Evolutionary conservation across 1,140 invertebrate species (phyloP).

Genomic region (Musca domestica): DNA sequence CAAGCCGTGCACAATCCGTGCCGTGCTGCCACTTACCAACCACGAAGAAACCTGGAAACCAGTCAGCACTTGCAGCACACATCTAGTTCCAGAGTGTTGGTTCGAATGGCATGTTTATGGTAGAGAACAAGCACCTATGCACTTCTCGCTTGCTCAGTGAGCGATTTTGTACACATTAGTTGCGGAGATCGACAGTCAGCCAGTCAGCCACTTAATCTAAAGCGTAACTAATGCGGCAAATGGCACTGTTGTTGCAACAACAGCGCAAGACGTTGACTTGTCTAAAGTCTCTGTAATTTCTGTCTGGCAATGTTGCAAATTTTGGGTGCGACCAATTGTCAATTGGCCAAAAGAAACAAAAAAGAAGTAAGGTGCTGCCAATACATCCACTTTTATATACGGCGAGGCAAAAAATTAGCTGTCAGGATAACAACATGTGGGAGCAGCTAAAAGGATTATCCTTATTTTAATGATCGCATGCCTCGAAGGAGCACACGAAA

Average conservation of each 20-base stretch:
- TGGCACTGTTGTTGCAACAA: neutral
- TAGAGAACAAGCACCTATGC: no score
- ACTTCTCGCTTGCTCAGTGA: no score
- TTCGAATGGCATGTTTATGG: no score
- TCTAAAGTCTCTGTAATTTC: neutral
- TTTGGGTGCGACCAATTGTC: slow-evolving; percentile 18
- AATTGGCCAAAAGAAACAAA: neutral
- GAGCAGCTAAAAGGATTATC: slow-evolving; percentile 18
- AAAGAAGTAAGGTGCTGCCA: neutral
- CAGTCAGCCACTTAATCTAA: slow-evolving; percentile 12
- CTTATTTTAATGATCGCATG: slow-evolving; percentile 4
- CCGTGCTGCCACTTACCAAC: neutral
- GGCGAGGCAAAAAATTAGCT: neutral
- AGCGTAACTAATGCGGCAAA: slow-evolving; percentile 14
- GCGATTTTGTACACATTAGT: neutral
- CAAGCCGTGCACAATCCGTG: neutral
- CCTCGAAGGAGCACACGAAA: neutral
- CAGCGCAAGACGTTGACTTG: neutral
- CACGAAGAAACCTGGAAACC: no score
- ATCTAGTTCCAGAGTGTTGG: no score
- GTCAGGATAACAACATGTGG: slow-evolving; percentile 2
- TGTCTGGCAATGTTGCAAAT: neutral
- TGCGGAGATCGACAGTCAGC: slow-evolving; percentile 7
- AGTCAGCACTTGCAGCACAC: neutral
- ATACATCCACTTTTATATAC: neutral